Conservation (phyloP, 2,888 invertebrate genomes). For the Drosophila anomelani region DNA sequence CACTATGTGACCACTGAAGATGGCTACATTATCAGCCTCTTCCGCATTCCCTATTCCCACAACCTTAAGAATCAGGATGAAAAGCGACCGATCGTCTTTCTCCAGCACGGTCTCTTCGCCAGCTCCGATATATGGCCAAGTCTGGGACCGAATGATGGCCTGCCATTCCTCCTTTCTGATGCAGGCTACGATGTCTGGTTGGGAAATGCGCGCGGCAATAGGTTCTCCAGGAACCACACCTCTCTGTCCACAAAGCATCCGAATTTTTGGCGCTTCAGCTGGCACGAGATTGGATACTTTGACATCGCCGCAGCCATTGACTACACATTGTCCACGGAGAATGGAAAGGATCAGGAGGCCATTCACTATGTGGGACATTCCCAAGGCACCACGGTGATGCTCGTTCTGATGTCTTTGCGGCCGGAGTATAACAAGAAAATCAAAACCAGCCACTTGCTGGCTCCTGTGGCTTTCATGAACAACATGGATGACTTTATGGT, state of each 20-base stretch:
- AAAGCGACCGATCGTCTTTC: slow-evolving; percentile 78
- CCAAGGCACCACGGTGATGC: slow-evolving; percentile 74
- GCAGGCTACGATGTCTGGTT: slow-evolving; percentile 81
- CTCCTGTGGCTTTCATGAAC: slow-evolving; percentile 84
- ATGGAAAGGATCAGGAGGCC: slow-evolving; percentile 55
- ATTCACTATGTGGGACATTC: slow-evolving; percentile 80
- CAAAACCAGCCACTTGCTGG: slow-evolving; percentile 73
- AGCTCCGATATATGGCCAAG: slow-evolving; percentile 74
- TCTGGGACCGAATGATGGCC: slow-evolving; percentile 64
- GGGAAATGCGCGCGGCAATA: slow-evolving; percentile 77
- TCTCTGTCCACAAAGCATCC: slow-evolving; percentile 37
- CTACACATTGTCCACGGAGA: slow-evolving; percentile 60
- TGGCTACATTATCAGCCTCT: slow-evolving; percentile 74
- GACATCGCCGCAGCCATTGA: slow-evolving; percentile 66
- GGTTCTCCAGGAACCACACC: slow-evolving; percentile 59
- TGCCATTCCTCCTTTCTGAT: slow-evolving; percentile 75
- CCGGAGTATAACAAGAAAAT: slow-evolving; percentile 77
- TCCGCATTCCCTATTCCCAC: slow-evolving; percentile 72
- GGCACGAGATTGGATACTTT: slow-evolving; percentile 93
- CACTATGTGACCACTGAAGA: slow-evolving; percentile 84
- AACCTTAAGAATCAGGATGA: slow-evolving; percentile 56
- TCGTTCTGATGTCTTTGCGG: slow-evolving; percentile 61
- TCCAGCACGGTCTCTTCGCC: slow-evolving; percentile 85
- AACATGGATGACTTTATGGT: slow-evolving; percentile 85
- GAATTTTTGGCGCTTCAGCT: slow-evolving; percentile 86